Percentiles rank a stretch among this genome's conserved stretches.
Evolutionary conservation across 2,113 vertebrate species (phyloP).

Genomic region (Austrofundulus limnaeus): DNA sequence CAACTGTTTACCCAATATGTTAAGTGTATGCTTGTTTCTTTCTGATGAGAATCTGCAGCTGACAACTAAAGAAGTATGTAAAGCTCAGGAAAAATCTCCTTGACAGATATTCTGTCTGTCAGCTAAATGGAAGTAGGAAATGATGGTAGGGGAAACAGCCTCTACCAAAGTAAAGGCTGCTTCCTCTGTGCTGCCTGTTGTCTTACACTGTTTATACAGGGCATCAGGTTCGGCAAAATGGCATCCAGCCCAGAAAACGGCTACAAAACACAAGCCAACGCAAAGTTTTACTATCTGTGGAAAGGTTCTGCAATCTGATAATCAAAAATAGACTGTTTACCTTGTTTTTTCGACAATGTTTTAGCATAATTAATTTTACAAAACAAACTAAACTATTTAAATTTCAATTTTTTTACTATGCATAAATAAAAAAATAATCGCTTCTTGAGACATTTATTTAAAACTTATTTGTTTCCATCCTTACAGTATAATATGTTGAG

Average conservation of each 20-base stretch:
- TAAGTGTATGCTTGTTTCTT: constrained; percentile 45
- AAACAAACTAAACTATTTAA: constrained; percentile 1
- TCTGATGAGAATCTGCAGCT: constrained; percentile 58
- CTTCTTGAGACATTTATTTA: constrained; percentile 28
- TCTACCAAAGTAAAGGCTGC: constrained; percentile 57
- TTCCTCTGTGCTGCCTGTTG: constrained; percentile 59
- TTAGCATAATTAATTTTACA: neutral
- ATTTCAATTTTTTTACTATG: constrained; percentile 2
- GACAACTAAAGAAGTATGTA: constrained; percentile 59
- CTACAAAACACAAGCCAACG: constrained; percentile 23
- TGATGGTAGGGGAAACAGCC: constrained; percentile 58
- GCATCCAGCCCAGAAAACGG: constrained; percentile 58
- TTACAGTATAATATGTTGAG: constrained; percentile 67
- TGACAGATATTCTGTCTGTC: constrained; percentile 66
- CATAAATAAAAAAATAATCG: neutral
- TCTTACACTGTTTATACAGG: constrained; percentile 53
- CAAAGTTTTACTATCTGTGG: constrained; percentile 14
- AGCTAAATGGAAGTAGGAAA: constrained; percentile 68
- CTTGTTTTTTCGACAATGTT: neutral
- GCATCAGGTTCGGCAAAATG: constrained; percentile 54
- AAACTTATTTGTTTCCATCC: constrained; percentile 50
- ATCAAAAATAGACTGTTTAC: constrained; percentile 9
- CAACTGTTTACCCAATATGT: constrained; percentile 54
- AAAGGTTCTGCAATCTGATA: constrained; percentile 5
- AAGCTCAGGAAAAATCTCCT: constrained; percentile 62